Evolutionary conservation across 37 sponge, comb jelly and placozoan species (phyloP), one percentile per base, ranked within the genome.

Genomic region (Diacarnus erythraeanus): DNA sequence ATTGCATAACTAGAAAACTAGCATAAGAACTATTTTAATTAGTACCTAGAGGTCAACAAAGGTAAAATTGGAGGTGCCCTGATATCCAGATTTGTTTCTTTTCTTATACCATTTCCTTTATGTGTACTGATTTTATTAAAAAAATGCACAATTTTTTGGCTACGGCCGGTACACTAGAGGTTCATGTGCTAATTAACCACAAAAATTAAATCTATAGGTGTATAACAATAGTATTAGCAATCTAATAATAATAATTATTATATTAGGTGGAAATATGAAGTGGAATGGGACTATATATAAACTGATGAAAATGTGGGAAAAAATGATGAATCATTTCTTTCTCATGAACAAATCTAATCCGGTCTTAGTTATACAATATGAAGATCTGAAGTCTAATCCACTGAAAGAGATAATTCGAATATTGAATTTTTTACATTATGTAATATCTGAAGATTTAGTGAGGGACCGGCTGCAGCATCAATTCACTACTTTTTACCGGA

Each of bases 281-380:
- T 71, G 71, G 71, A 23, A 71, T 39, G 17, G 25, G 12, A 42
- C 23, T 25, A 23, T 71, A 3, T 42, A 23, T 26, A 39, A 2
- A 22, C 42, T 10, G 42, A 40, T 40, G 4, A 23, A 39, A 35
- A 15, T 5, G 21, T 71, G 71, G 71, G 71, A 36, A n/a, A 8
- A 38, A 23, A 71, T 71, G 71, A 36, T 71, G 2, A 33, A 39
- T 30, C 71, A 71, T 40, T 36, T 71, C 3, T n/a, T 71, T 3
- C 12, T 71, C 3, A 25, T n/a, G 15, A 71, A 42, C 26, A 42
- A 3, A 15, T 41, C 39, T 40, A 18, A 71, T 12, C 42, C 23
- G 8, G 71, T 71, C 42, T 36, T 71, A n/a, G 23, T 71, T 1
- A 74, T 85, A 21, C 69, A 41, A 63, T 85, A 78, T 31, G 86